phyloP scores from a whole-genome alignment of 30 jellyfish, hydroid and myxozoan genomes.

The Cassiopea andromeda region DNA sequence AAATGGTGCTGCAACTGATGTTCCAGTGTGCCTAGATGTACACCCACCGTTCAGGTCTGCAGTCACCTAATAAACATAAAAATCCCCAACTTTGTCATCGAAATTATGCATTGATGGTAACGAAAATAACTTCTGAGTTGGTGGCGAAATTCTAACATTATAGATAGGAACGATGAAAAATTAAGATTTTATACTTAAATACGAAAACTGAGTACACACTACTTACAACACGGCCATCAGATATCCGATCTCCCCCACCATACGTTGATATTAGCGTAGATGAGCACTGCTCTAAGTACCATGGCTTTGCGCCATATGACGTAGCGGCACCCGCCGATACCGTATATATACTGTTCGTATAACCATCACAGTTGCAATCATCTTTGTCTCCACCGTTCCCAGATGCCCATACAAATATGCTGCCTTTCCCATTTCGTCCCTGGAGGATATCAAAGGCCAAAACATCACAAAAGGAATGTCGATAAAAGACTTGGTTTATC shows the following conservation, averaged over 20 bases:
- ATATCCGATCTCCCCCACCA: constrained; percentile 77
- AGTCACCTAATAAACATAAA: constrained; percentile 74
- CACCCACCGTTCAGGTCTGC: constrained; percentile 94
- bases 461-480: neutral
- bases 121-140: too few species aligned
- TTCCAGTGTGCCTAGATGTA: constrained; percentile 90
- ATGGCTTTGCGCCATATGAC: constrained; percentile 81
- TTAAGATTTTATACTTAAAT: neutral
- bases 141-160: too few species aligned
- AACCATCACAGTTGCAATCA: constrained; percentile 98
- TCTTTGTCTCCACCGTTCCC: constrained; percentile 95
- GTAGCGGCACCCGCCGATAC: constrained; percentile 97
- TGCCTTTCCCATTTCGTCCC: constrained; percentile 99
- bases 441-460: neutral
- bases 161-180: too few species aligned
- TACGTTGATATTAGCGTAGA: constrained; percentile 87
- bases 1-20: constrained; percentile 95
- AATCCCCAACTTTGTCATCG: neutral
- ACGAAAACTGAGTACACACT: neutral
- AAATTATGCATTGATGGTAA: neutral
- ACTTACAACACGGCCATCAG: constrained; percentile 86
- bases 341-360: constrained; percentile 96
- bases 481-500: neutral
- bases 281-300: constrained; percentile 94
- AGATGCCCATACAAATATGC: constrained; percentile 98